These are phyloP conservation scores for Gisinianus flammeolus DNA, from an alignment of 2,888 invertebrate genomes.

Conservation along the genomic window DNA sequence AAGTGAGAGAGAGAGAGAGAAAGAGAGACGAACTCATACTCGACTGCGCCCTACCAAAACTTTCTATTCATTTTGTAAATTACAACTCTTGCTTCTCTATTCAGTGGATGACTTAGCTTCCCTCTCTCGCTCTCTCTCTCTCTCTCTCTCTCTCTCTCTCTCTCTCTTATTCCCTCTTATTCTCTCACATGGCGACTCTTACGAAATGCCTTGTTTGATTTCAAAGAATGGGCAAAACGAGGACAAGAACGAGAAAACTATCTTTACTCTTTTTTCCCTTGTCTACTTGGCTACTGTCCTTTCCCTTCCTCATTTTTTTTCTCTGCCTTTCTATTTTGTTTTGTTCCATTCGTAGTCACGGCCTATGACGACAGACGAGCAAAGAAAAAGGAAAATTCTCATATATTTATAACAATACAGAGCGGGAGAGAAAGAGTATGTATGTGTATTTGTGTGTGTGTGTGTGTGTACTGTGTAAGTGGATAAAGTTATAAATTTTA, in stretches of 20 bases:
- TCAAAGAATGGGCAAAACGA: neutral
- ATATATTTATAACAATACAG: too few species aligned
- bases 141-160: neutral
- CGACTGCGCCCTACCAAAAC: slow-evolving; percentile 16
- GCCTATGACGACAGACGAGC: too few species aligned
- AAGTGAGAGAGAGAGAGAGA: neutral
- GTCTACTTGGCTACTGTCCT: neutral
- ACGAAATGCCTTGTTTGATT: neutral
- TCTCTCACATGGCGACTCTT: neutral
- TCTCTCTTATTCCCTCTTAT: neutral
- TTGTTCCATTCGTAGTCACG: too few species aligned
- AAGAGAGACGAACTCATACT: slow-evolving; percentile 10
- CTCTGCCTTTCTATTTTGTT: neutral
- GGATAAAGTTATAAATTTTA: slow-evolving; percentile 26
- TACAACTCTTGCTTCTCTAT: slow-evolving; percentile 11
- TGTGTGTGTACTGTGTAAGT: neutral
- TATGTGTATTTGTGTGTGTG: neutral
- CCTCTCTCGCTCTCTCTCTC: neutral
- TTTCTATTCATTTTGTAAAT: slow-evolving; percentile 31
- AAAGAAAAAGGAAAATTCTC: too few species aligned
- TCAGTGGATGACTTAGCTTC: neutral
- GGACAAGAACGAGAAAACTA: neutral
- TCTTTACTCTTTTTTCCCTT: neutral
- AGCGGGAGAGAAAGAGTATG: neutral
- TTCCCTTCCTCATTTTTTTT: neutral